Conservation (phyloP, 1,140 invertebrate genomes). For the Drosophila sucinea region DNA sequence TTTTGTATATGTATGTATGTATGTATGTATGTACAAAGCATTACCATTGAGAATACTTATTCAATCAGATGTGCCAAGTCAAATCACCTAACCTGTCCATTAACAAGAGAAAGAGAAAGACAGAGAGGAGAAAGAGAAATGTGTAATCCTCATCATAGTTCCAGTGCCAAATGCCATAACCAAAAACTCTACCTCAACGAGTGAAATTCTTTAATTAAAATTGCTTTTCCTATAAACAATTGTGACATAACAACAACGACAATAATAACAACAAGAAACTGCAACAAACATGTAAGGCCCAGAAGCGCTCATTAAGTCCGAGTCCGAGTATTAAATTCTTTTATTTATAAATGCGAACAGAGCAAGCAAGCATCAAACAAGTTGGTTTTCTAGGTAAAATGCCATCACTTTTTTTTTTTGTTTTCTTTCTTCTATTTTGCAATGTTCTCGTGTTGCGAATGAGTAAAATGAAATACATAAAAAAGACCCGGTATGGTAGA, state of each 20-base stretch:
- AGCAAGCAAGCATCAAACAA: conserved; percentile 1
- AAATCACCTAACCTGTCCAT: conserved; percentile 6
- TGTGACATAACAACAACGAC: conserved; percentile 49
- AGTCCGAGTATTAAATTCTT: conserved; percentile 71
- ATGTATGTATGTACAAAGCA: too few relatives aligned
- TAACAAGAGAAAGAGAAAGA: background rate
- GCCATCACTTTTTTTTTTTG: background rate
- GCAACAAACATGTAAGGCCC: background rate
- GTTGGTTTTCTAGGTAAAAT: conserved; percentile 35
- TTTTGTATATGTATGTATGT: background rate
- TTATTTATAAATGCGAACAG: conserved; percentile 55
- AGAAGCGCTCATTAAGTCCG: conserved; percentile 61
- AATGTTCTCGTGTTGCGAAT: conserved; percentile 18
- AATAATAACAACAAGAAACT: conserved; percentile 16
- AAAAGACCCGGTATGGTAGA: conserved; percentile 13
- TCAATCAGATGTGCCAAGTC: background rate
- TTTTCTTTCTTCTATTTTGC: conserved; percentile 27
- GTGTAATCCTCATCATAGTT: background rate
- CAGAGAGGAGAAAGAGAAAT: background rate
- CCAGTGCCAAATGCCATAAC: background rate
- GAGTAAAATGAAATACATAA: conserved; percentile 9
- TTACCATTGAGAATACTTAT: background rate
- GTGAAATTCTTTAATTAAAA: conserved; percentile 75
- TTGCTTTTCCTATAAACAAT: conserved; percentile 59
- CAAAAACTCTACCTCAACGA: conserved; percentile 20